A percentile compares a stretch with the other conserved stretches of the same genome.
These are phyloP conservation scores for Melanotaenia nigrans DNA, from an alignment of 2,797 vertebrate genomes.

Conservation along the genomic window DNA sequence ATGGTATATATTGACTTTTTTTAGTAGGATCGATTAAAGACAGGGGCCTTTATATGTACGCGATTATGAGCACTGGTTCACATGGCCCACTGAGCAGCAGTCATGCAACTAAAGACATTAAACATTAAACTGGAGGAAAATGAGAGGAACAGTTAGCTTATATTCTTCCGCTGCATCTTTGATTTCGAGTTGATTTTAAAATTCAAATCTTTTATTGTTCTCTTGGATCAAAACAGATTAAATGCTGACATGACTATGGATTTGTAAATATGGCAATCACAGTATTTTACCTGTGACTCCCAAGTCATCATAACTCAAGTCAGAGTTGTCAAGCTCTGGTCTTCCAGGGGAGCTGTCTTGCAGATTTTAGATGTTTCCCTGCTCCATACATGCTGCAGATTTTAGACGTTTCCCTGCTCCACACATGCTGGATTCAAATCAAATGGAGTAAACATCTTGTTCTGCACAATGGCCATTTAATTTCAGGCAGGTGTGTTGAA, in stretches of 20 bases:
- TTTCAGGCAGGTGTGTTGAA: background rate
- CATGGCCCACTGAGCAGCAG: too few relatives aligned
- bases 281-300: background rate
- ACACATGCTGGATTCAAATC: background rate
- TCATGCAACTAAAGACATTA: background rate
- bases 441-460: background rate
- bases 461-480: background rate
- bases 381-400: too few relatives aligned
- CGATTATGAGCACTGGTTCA: background rate
- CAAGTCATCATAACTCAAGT: background rate
- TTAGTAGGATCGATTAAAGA: too few relatives aligned
- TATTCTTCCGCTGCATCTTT: background rate
- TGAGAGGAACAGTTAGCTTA: background rate
- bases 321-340: background rate
- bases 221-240: background rate
- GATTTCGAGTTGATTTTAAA: background rate
- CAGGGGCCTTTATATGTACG: background rate
- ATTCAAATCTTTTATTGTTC: background rate
- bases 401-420: background rate
- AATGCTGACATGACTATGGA: background rate
- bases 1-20: too few relatives aligned
- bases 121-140: background rate
- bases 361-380: background rate
- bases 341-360: background rate
- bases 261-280: too few relatives aligned